These are phyloP conservation scores for Polymixis lichenea DNA, from an alignment of 2,888 invertebrate species.

Conservation along the genomic window DNA sequence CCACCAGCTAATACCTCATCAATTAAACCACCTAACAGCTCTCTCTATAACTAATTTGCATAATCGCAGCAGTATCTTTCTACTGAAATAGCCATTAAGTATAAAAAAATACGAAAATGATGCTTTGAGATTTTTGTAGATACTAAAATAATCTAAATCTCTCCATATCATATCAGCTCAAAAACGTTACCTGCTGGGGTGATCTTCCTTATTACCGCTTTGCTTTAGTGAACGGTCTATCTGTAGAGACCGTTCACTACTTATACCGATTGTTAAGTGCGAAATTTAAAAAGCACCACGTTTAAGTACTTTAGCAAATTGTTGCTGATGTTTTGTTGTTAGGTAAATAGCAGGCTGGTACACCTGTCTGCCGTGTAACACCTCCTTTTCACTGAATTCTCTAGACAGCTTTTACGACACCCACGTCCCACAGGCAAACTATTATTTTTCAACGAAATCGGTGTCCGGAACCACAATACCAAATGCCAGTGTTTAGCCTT, in stretches of 20 bases:
- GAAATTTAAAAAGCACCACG: neutral
- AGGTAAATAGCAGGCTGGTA: neutral
- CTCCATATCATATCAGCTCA: neutral
- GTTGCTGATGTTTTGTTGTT: neutral
- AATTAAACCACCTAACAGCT: neutral
- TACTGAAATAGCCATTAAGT: neutral
- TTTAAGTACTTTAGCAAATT: neutral
- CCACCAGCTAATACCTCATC: neutral
- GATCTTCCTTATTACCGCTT: neutral
- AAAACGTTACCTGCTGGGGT: neutral
- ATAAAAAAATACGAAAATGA: neutral
- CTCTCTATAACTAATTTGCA: neutral
- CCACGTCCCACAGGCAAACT: neutral
- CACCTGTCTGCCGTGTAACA: neutral
- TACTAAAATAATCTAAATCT: neutral
- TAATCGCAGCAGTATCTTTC: neutral
- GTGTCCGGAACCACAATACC: neutral
- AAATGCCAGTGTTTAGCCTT: neutral
- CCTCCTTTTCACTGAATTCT: constrained; percentile 4
- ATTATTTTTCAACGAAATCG: neutral
- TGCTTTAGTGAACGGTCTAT: neutral
- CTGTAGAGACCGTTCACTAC: neutral
- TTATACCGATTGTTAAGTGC: neutral
- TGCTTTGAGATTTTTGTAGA: neutral
- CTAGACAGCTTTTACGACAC: neutral